These are phyloP conservation scores for Acomys russatus DNA, from an alignment of 2,797 vertebrate genomes.

Conservation along the genomic window DNA sequence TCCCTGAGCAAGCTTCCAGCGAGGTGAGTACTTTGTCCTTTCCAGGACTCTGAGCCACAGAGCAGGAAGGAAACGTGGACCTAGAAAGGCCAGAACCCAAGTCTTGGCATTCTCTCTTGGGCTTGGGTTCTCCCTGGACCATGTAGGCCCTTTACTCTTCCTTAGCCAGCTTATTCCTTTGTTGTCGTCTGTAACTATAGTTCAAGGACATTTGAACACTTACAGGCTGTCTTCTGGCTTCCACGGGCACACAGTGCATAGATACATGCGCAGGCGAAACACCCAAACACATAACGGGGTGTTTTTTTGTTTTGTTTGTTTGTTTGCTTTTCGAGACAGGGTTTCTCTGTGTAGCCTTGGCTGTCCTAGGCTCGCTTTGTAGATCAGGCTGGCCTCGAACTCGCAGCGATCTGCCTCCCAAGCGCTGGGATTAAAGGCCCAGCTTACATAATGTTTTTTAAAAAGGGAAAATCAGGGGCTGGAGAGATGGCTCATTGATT, in stretches of 20 bases:
- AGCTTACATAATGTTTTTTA: background rate
- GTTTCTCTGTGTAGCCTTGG: no score
- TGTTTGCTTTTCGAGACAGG: no score
- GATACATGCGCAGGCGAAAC: no score
- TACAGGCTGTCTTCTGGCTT: background rate
- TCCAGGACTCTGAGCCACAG: slow-evolving; percentile 16
- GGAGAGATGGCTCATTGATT: background rate
- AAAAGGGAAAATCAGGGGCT: background rate
- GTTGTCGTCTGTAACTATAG: background rate
- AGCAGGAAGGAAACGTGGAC: background rate
- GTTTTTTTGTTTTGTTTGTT: no score
- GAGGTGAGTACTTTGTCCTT: background rate
- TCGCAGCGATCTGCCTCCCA: no score
- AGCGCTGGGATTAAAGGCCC: no score
- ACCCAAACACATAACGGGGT: background rate
- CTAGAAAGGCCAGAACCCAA: background rate
- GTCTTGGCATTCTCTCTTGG: background rate
- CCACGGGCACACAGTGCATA: background rate
- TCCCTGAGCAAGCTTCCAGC: background rate
- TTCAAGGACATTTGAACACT: background rate
- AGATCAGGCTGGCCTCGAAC: no score
- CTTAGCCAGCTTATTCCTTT: background rate
- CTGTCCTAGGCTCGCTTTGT: no score
- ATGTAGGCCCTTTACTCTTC: background rate
- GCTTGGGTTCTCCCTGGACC: background rate